phyloP scores from a whole-genome alignment of 2,797 vertebrate genomes.

The Avahi laniger region DNA sequence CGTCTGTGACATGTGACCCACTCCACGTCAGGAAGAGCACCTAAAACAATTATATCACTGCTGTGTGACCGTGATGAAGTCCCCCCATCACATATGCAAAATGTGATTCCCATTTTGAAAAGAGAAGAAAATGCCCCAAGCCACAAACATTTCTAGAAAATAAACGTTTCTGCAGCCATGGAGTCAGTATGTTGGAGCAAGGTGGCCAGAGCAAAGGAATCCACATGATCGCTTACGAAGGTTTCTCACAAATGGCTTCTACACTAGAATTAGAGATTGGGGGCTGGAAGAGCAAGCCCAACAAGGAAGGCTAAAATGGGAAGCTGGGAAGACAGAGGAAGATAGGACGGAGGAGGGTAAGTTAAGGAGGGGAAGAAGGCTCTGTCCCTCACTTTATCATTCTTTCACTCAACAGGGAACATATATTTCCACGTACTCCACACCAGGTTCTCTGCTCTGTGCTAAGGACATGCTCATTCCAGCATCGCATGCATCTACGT shows the following conservation, averaged over 20 bases:
- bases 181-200: too few relatives aligned
- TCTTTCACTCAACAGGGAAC: accelerated
- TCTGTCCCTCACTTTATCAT: too few relatives aligned
- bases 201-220: background rate
- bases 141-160: background rate
- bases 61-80: accelerated
- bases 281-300: too few relatives aligned
- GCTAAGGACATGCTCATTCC: background rate
- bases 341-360: accelerated
- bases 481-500: background rate
- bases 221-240: accelerated
- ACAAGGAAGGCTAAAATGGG: background rate
- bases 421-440: accelerated
- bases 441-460: background rate
- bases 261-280: accelerated
- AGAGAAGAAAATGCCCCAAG: background rate
- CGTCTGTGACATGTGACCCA: background rate
- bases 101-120: background rate
- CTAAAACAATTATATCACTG: background rate
- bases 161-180: accelerated
- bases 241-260: background rate
- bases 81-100: background rate
- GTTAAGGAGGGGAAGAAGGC: too few relatives aligned
- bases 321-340: too few relatives aligned
- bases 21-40: background rate